Base-by-base conservation (phyloP, 2,797 vertebrate species). In the Tamandua tetradactyla region DNA sequence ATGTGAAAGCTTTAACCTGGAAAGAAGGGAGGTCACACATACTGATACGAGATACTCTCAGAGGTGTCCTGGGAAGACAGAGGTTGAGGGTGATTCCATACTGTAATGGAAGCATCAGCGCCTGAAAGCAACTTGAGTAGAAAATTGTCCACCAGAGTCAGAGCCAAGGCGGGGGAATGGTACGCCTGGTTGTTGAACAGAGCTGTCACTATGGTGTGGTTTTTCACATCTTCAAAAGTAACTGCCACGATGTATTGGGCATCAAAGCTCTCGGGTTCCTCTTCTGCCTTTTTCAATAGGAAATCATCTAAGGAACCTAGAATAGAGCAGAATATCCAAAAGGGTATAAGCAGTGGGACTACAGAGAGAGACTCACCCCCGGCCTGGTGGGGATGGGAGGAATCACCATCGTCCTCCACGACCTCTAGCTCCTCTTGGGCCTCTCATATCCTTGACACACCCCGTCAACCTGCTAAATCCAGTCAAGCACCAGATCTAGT, bases 121-220 rank as follows among this genome's bases (percentile, higher is more conserved):
- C 99, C 99, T 0, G 98, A 99, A 68, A 99, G 90, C 0, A 98
- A 93, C 96, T 98, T 99, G 97, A 99, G 99, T 76, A 99, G 90
- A 23, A 99, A 98, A 0, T 98, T 99, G 98, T 99, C 98, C 1
- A 98, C 98, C 98, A 99, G 98, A 95, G 98, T 97, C 61, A 99
- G 98, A 0, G 99, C 98, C 0, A 99, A 98, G 91, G 99, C 99
- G 0, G 99, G 98, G 0, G 99, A 99, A 76, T 99, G 99, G 94
- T 98, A 99, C 0, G 98, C 99, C 98, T 99, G 98, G 93, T 99
- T 99, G 98, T 99, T 99, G 98, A 99, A 99, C 94, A 99, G 99
- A 0, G 98, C 99, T 0, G 98, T 99, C 49, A 98, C 98, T 11
- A 82, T 57, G 0, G 99, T 98, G 6, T 23, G 98, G 13, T 93